phyloP scores from a whole-genome alignment of 30 jellyfish, hydroid and myxozoan species.

The Cassiopea andromeda region DNA sequence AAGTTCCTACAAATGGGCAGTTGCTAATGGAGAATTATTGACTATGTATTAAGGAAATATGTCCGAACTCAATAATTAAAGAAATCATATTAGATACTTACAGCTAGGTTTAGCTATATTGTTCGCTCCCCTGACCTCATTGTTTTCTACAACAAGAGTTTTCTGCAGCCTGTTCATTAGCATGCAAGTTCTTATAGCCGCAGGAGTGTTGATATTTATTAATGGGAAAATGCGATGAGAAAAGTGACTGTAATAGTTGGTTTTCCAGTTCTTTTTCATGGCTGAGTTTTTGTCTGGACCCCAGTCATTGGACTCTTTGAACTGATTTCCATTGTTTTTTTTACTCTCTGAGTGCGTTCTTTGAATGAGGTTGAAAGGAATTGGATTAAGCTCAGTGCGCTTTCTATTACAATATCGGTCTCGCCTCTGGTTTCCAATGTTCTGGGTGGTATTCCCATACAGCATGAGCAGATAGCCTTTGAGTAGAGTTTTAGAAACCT shows the following conservation, averaged over 20 bases:
- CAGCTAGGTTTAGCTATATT: background rate
- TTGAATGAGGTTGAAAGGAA: background rate
- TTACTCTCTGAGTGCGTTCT: background rate
- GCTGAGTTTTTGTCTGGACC: background rate
- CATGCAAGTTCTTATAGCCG: background rate
- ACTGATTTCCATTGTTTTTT: background rate
- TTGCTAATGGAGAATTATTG: too few species aligned
- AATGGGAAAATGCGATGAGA: conserved; percentile 17
- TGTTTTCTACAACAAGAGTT: background rate
- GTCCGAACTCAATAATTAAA: too few species aligned
- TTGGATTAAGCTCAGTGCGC: background rate
- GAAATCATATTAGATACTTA: background rate
- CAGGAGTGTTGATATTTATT: conserved; percentile 1
- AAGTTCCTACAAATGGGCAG: too few species aligned
- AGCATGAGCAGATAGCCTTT: background rate
- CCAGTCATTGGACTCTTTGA: background rate
- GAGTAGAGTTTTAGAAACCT: background rate
- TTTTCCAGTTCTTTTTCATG: conserved; percentile 1
- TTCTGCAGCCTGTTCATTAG: conserved; percentile 13
- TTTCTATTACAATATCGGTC: background rate
- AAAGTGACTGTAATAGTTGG: background rate
- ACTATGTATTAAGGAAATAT: too few species aligned
- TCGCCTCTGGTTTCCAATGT: background rate
- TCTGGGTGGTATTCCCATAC: background rate
- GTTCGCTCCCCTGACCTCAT: background rate